Base-by-base conservation (phyloP, 2,113 vertebrate genomes). In the Neopipo cinnamomea region DNA sequence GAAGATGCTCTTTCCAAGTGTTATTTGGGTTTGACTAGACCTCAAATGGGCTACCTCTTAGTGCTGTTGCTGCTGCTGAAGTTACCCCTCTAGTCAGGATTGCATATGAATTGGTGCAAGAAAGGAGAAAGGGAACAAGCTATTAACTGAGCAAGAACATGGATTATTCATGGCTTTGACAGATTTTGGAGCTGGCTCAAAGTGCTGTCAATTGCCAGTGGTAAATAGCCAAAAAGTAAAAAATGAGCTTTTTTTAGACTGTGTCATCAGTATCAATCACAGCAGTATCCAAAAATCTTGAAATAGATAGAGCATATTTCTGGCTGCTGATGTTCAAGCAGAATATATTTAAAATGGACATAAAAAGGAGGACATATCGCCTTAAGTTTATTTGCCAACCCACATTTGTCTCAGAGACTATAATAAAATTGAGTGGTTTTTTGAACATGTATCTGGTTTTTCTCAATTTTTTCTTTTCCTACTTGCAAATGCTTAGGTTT, bases 161-260 rank as follows among this genome's bases (percentile, higher is more conserved):
- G 41, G 46, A 70, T 95, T 96, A 76, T 91, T 92, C 87, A 73
- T 79, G 84, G 31, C n/a, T 75, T 68, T 75, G 73, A 81, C 76
- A 2, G 28, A 56, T 75, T 94, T 87, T 92, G 94, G 77, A 91
- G 39, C 4, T 1, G 39, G 21, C 62, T 80, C 96, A 87, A 95
- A 88, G 70, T 88, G 42, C 58, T 95, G 95, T 94, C 95, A 85
- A 79, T 91, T 7, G 39, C 76, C 56, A 41, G 58, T 56, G 47
- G 70, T 89, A 93, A 91, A 97, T 85, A 82, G 89, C 84, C 93
- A 93, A 95, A 95, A 95, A 96, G 89, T 87, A 72, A 95, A 95
- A 95, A 95, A 87, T 3, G 9, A 74, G 63, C 5, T 55, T 87
- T 87, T 83, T 95, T 93, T 78, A 66, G 86, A 14, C 66, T 93